phyloP scores from a whole-genome alignment of 1,140 invertebrate species.

The Dysdera silvatica region DNA sequence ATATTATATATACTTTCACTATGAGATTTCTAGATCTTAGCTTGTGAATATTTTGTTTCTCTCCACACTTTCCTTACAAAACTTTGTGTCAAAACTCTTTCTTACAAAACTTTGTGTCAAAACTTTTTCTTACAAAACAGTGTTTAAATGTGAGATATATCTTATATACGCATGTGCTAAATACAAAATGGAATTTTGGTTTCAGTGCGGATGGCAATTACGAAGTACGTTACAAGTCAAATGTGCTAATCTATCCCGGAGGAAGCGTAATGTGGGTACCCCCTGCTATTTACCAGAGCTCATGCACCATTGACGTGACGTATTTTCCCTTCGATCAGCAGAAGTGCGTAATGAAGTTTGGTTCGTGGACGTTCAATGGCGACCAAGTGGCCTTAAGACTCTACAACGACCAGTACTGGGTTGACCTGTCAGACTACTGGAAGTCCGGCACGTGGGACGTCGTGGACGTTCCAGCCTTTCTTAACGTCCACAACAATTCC shows the following conservation, averaged over 20 bases:
- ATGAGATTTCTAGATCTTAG: neutral
- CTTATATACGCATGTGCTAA: neutral
- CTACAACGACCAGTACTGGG: slow-evolving; percentile 63
- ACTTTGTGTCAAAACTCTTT: neutral
- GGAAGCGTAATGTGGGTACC: slow-evolving; percentile 57
- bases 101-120: neutral
- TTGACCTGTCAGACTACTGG: slow-evolving; percentile 88
- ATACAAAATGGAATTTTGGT: neutral
- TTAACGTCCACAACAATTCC: slow-evolving; percentile 59
- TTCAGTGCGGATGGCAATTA: slow-evolving; percentile 94
- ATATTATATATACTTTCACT: slow-evolving; percentile 4
- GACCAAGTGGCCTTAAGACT: slow-evolving; percentile 82
- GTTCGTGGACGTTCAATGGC: slow-evolving; percentile 96
- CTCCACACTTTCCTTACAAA: neutral
- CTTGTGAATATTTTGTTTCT: neutral
- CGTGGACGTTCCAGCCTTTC: slow-evolving; percentile 81
- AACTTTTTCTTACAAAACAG: neutral
- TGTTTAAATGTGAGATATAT: neutral
- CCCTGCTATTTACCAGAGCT: slow-evolving; percentile 92
- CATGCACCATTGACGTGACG: slow-evolving; percentile 91
- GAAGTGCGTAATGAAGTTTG: slow-evolving; percentile 91
- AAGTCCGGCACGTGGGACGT: slow-evolving; percentile 97
- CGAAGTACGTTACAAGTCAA: slow-evolving; percentile 94
- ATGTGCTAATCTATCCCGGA: slow-evolving; percentile 79
- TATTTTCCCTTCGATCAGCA: slow-evolving; percentile 97